Base-by-base conservation (phyloP, 2,113 vertebrate genomes). In the Rynchops niger region DNA sequence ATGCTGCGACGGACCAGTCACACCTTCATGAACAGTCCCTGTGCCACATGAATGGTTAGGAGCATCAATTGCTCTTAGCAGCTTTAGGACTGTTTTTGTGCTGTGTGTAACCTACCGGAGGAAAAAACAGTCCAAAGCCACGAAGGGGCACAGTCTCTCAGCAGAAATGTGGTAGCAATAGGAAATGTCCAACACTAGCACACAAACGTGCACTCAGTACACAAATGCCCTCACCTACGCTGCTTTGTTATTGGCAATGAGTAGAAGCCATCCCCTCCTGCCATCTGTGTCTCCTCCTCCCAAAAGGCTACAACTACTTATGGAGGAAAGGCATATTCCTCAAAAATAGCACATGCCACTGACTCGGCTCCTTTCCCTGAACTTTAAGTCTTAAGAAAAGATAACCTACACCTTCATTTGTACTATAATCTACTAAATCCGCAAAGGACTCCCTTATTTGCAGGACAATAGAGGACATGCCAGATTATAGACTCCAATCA, bases 1-100 rank as follows among this genome's bases (percentile, higher is more conserved):
- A 19, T 17, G 12, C 43, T 73, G 18, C 9, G 1, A 17, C 12
- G 22, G 53, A 62, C 49, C 40, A 32, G 19, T 38, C 27, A 61
- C 8, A 63, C 8, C 29, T 70, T 43, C 1, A 4, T 5, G 12
- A 82, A 34, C 0, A 0, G 29, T 6, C 5, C 32, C 10, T 42
- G 40, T 29, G n/a, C 30, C 23, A 52, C 32, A 55, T 1, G 3
- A 65, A 55, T 0, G 0, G 4, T 23, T 52, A n/a, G 55, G 11
- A 66, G 55, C 49, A 65, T 30, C 5, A 0, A 62, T 47, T 12
- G 2, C 45, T 89, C 53, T 62, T 53, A 62, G 12, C 79, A 78
- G 12, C 18, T 56, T 62, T 49, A 45, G 5, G 5, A 59, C 7
- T 5, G 2, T 34, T 88, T 63, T 49, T 65, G 61, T 2, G 5